Percentiles rank a stretch among this genome's conserved stretches.
Conservation (phyloP, 2,113 vertebrate genomes). For the Elanus axillaris region DNA sequence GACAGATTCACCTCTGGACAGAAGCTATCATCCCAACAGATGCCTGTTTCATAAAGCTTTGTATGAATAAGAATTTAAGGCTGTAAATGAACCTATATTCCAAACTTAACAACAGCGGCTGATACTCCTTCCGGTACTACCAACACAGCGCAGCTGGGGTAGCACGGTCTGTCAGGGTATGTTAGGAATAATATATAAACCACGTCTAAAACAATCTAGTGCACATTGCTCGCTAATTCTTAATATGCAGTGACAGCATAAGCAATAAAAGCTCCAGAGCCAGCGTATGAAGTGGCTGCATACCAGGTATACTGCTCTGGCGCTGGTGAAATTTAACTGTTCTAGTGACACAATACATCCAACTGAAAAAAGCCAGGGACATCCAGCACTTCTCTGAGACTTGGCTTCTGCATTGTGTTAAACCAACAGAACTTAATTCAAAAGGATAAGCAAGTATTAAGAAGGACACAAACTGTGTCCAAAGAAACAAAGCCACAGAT, state of each 20-base stretch:
- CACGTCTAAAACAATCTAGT: neutral
- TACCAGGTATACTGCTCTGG: neutral
- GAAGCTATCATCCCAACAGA: neutral
- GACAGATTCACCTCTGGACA: neutral
- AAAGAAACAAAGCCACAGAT: neutral
- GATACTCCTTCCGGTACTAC: neutral
- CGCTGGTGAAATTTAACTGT: neutral
- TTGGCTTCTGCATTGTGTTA: neutral
- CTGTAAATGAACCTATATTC: neutral
- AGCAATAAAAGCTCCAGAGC: neutral
- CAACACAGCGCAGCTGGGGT: neutral
- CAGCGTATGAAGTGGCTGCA: neutral
- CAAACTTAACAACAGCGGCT: neutral
- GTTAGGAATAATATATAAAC: neutral
- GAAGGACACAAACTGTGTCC: neutral
- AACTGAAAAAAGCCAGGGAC: neutral
- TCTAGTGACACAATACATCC: neutral
- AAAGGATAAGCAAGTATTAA: neutral
- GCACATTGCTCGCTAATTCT: neutral
- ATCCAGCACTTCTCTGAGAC: neutral
- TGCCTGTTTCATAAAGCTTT: neutral
- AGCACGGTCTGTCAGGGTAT: neutral
- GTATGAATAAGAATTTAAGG: neutral
- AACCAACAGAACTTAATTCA: neutral
- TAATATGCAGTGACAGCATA: neutral